These are phyloP conservation scores for Passer montanus DNA, from an alignment of 2,113 vertebrate species.

Conservation along the genomic window DNA sequence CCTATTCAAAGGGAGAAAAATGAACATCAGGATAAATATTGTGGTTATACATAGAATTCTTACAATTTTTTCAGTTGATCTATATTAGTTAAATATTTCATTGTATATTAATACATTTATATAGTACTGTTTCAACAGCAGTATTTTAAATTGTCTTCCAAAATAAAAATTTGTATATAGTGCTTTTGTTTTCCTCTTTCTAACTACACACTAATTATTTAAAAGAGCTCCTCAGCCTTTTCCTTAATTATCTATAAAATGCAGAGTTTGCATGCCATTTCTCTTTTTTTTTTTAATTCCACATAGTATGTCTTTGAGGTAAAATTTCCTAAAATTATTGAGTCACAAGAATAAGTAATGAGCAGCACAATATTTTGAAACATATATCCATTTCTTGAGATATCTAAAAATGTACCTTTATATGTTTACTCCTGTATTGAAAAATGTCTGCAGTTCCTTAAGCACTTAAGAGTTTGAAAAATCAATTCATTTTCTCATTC, in stretches of 20 bases:
- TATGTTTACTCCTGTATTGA: neutral
- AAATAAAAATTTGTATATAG: neutral
- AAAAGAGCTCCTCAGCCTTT: rapidly evolving
- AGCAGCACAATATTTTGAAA: neutral
- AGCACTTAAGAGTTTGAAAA: slow-evolving; percentile 6
- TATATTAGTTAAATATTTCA: neutral
- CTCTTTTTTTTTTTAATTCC: neutral
- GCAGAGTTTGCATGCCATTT: neutral
- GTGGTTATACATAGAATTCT: neutral
- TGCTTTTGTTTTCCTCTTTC: neutral
- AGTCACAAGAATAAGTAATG: neutral
- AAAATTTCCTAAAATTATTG: neutral
- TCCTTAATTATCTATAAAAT: neutral
- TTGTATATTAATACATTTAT: neutral
- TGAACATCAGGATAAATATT: neutral
- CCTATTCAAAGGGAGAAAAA: neutral
- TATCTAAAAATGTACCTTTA: neutral
- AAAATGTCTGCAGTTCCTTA: neutral
- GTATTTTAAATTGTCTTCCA: neutral
- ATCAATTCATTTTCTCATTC: slow-evolving; percentile 12
- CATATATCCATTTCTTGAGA: neutral
- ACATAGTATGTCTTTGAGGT: neutral
- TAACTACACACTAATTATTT: neutral
- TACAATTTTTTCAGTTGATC: neutral
- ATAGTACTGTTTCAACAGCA: neutral